Evolutionary conservation across 92 coral and sea anemone species (phyloP).

Genomic region (Actinostola sp.): DNA sequence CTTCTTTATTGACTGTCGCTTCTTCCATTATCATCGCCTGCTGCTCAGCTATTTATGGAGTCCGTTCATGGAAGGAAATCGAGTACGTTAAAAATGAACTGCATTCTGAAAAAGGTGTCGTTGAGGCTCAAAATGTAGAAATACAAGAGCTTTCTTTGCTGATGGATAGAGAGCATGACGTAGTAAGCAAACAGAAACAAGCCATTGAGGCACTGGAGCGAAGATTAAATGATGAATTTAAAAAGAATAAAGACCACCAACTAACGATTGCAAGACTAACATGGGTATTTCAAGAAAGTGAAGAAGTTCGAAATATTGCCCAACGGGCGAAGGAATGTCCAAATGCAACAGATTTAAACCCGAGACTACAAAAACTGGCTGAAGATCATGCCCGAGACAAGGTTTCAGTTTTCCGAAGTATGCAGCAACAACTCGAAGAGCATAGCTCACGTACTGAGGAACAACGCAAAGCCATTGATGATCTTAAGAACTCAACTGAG

Average conservation of each 20-base stretch:
- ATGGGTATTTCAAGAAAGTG: conserved; percentile 44
- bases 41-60: conserved; percentile 37
- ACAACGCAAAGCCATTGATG: conserved; percentile 55
- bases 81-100: conserved; percentile 26
- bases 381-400: conserved; percentile 49
- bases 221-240: conserved; percentile 60
- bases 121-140: conserved; percentile 50
- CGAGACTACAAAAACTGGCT: conserved; percentile 42
- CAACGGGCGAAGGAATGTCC: conserved; percentile 29
- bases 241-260: conserved; percentile 63
- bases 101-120: conserved; percentile 31
- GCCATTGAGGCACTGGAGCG: conserved; percentile 72
- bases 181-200: conserved; percentile 63
- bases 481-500: conserved; percentile 58
- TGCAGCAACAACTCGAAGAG: conserved; percentile 63
- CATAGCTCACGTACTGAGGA: conserved; percentile 58
- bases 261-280: conserved; percentile 41
- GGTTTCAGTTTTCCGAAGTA: conserved; percentile 37
- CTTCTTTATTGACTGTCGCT: conserved; percentile 13
- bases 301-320: conserved; percentile 42
- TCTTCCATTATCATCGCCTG: conserved; percentile 25
- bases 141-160: conserved; percentile 61
- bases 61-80: conserved; percentile 37
- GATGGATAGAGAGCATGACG: conserved; percentile 70
- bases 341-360: conserved; percentile 16